Conservation (phyloP, 2,797 vertebrate species). For the Neosalanx taihuensis region DNA sequence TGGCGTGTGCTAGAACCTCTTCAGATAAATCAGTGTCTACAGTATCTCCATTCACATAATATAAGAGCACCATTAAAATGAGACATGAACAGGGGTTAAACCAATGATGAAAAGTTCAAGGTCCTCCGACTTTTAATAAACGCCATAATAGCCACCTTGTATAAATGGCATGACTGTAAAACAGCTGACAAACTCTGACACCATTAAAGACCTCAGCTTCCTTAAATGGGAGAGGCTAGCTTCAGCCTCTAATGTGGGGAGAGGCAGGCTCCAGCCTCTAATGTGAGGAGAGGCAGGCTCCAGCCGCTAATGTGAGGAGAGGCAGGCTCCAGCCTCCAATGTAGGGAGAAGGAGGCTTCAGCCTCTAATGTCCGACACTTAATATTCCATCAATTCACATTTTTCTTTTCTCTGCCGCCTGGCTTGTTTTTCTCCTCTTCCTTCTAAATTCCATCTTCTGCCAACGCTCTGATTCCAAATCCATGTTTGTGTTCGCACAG, state of each 20-base stretch:
- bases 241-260: conserved; percentile 27
- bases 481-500: conserved; percentile 50
- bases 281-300: too few species aligned
- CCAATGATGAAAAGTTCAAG: conserved; percentile 42
- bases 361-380: conserved; percentile 40
- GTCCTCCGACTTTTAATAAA: conserved; percentile 62
- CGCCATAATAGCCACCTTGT: conserved; percentile 53
- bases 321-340: conserved; percentile 35
- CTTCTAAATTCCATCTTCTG: conserved; percentile 61
- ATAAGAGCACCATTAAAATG: conserved; percentile 29
- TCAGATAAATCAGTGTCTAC: conserved; percentile 8
- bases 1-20: background rate
- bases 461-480: conserved; percentile 56
- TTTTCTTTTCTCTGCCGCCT: conserved; percentile 25
- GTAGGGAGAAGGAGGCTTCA: conserved; percentile 46
- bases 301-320: too few species aligned
- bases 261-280: too few species aligned
- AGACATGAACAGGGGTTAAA: conserved; percentile 41
- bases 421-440: conserved; percentile 44
- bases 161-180: conserved; percentile 20
- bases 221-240: too few species aligned
- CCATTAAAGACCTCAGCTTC: conserved; percentile 55
- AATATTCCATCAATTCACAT: conserved; percentile 66
- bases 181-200: conserved; percentile 3
- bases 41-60: conserved; percentile 34